Evolutionary conservation across 2,797 vertebrate genomes (phyloP).

Genomic region (Darevskia nairensis): DNA sequence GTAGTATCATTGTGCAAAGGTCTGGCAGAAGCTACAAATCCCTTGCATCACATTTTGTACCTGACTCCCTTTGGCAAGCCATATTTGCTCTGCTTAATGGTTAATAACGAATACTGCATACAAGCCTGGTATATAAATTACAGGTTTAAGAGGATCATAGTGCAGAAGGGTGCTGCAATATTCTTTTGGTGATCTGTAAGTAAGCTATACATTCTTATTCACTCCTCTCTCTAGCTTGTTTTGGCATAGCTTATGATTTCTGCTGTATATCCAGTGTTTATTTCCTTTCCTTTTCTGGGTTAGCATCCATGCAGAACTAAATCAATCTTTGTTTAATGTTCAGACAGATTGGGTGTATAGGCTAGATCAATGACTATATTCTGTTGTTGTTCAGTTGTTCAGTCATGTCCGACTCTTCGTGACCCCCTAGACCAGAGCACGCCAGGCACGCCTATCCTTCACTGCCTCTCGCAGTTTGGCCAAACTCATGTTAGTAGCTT

Average conservation of each 20-base stretch:
- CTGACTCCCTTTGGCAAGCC: not conserved
- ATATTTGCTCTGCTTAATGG: constrained; percentile 28
- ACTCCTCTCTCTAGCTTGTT: not conserved
- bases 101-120: not conserved
- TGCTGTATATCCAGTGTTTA: not conserved
- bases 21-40: not conserved
- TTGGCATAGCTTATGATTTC: not conserved
- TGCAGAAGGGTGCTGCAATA: not conserved
- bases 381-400: too few species aligned
- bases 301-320: not conserved
- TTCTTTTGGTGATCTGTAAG: constrained; percentile 10
- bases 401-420: too few species aligned
- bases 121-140: not conserved
- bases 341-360: not conserved
- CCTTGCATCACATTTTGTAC: constrained; percentile 12
- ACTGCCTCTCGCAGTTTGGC: too few species aligned
- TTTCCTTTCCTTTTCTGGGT: not conserved
- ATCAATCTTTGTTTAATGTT: not conserved
- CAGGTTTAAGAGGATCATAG: not conserved
- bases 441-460: too few species aligned
- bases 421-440: too few species aligned
- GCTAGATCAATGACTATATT: not conserved
- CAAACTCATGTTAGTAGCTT: too few species aligned
- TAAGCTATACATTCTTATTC: not conserved
- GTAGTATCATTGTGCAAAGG: not conserved